These are phyloP conservation scores for Bombus haemorrhoidalis DNA, from an alignment of 1,140 invertebrate genomes.

Conservation along the genomic window DNA sequence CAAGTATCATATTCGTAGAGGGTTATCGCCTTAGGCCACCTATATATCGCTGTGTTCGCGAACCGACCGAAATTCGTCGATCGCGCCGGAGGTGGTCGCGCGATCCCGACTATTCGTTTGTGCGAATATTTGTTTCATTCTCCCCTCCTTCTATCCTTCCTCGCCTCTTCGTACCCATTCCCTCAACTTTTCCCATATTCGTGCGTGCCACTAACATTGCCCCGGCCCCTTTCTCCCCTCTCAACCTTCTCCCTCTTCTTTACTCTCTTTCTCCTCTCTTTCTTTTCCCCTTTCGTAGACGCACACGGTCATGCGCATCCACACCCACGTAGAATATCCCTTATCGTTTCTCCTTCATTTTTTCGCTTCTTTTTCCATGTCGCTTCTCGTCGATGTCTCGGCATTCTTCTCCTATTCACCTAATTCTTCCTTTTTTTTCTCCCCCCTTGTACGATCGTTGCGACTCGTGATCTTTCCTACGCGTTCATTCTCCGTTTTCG, in stretches of 20 bases:
- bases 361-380: background rate
- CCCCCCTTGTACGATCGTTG: background rate
- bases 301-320: conserved; percentile 9
- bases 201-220: background rate
- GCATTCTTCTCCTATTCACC: conserved; percentile 2
- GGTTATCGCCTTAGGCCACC: conserved; percentile 68
- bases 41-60: conserved; percentile 46
- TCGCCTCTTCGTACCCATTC: background rate
- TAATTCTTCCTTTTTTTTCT: background rate
- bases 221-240: background rate
- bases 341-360: background rate
- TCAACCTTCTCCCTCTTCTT: background rate
- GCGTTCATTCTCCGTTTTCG: background rate
- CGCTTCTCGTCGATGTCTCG: background rate
- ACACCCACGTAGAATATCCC: background rate
- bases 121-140: conserved; percentile 40
- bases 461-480: conserved; percentile 8
- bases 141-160: background rate
- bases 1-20: conserved; percentile 48
- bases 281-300: conserved; percentile 12
- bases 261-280: background rate
- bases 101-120: conserved; percentile 63
- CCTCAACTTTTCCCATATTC: background rate
- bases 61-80: conserved; percentile 30
- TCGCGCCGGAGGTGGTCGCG: conserved; percentile 15